phyloP scores from a whole-genome alignment of 2,797 vertebrate genomes.

The Microctenopoma steveboyesi region DNA sequence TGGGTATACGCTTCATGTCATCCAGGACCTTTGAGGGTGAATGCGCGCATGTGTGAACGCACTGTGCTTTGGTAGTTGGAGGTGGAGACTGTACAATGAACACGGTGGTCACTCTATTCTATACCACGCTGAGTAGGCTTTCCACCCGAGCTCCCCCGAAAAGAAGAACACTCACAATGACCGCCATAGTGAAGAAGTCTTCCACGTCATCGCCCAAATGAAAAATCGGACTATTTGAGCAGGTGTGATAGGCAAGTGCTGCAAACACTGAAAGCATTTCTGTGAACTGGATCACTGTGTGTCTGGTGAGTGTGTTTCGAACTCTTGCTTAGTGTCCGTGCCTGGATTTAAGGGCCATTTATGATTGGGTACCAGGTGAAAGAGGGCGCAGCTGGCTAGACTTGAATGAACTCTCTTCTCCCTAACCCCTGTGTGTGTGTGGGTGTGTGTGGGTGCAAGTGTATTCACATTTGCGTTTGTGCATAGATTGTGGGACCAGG shows the following conservation, averaged over 20 bases:
- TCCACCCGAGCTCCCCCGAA: slow-evolving; percentile 80
- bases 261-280: slow-evolving; percentile 58
- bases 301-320: slow-evolving; percentile 45
- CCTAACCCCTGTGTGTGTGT: not conserved
- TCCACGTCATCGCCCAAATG: slow-evolving; percentile 68
- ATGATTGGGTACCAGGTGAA: slow-evolving; percentile 77
- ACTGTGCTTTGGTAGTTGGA: slow-evolving; percentile 39
- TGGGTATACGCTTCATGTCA: slow-evolving; percentile 60
- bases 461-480: slow-evolving; percentile 36
- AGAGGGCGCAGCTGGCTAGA: slow-evolving; percentile 73
- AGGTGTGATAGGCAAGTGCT: slow-evolving; percentile 71
- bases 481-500: slow-evolving; percentile 38
- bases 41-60: slow-evolving; percentile 59
- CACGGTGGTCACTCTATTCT: slow-evolving; percentile 57
- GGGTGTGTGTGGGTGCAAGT: slow-evolving; percentile 14
- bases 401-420: slow-evolving; percentile 69
- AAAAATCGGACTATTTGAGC: slow-evolving; percentile 67
- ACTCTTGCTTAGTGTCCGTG: slow-evolving; percentile 41
- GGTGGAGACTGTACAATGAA: slow-evolving; percentile 64
- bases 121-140: slow-evolving; percentile 71
- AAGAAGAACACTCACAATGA: slow-evolving; percentile 75
- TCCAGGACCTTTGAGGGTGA: slow-evolving; percentile 48
- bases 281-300: slow-evolving; percentile 29
- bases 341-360: slow-evolving; percentile 63
- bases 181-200: slow-evolving; percentile 75